Conservation (phyloP, 2,888 invertebrate species). For the Leptopilina drosophilae region DNA sequence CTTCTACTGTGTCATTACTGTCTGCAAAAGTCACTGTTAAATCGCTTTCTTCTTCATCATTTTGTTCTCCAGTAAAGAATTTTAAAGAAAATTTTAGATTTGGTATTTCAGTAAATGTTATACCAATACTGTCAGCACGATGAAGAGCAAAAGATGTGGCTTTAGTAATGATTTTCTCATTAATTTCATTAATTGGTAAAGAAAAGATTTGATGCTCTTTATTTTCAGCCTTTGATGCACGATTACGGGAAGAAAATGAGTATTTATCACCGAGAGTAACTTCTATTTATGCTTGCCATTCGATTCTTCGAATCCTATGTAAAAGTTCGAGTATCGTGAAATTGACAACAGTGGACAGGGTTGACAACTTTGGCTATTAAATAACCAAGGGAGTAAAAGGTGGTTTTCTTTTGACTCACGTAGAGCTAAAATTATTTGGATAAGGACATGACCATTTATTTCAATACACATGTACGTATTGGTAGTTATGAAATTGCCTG, state of each 20-base stretch:
- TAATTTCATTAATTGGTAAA: not conserved
- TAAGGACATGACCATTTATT: slow-evolving; percentile 3
- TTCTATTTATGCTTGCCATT: slow-evolving; percentile 1
- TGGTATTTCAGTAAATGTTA: not conserved
- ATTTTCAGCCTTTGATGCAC: not conserved
- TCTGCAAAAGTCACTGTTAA: too few species aligned
- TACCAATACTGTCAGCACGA: not conserved
- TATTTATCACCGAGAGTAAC: not conserved
- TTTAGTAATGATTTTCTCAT: not conserved
- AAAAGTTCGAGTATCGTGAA: slow-evolving; percentile 5
- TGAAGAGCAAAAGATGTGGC: not conserved
- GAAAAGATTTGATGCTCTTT: not conserved
- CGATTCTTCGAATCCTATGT: slow-evolving; percentile 5
- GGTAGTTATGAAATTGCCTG: slow-evolving; percentile 2
- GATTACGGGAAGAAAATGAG: not conserved
- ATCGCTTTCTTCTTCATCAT: too few species aligned
- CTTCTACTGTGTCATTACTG: too few species aligned
- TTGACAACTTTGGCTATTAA: not conserved
- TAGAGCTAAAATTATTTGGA: not conserved
- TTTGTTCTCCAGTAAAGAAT: too few species aligned
- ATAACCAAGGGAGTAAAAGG: slow-evolving; percentile 8
- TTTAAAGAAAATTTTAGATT: not conserved
- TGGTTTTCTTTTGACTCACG: not conserved
- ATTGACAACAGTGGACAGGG: slow-evolving; percentile 5
- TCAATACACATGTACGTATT: slow-evolving; percentile 10